Conservation (phyloP, 2,113 vertebrate genomes). For the Kryptolebias marmoratus region DNA sequence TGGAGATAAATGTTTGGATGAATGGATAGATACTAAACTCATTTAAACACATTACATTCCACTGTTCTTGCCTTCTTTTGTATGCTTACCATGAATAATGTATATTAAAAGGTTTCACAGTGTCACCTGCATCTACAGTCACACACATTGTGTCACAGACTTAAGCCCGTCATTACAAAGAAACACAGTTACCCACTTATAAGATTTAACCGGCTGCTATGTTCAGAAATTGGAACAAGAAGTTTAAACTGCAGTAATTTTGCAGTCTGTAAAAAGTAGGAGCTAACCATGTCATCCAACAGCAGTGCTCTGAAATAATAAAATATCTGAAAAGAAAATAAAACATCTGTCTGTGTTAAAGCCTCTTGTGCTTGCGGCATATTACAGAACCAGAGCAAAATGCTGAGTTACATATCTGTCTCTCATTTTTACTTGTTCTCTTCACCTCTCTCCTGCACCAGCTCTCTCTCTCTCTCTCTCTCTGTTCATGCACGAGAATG, state of each 20-base stretch:
- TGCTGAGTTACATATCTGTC: conserved; percentile 43
- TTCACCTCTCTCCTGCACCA: conserved; percentile 2
- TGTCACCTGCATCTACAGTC: not conserved
- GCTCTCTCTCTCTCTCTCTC: conserved; percentile 18
- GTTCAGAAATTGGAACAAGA: conserved; percentile 20
- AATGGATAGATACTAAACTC: too few relatives aligned
- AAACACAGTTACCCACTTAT: conserved; percentile 12
- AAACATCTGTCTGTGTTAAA: conserved; percentile 6
- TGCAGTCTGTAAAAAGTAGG: not conserved
- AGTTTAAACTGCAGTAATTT: not conserved
- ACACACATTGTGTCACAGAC: conserved; percentile 1
- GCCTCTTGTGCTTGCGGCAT: conserved; percentile 23
- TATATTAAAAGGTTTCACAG: not conserved
- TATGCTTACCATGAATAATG: too few relatives aligned
- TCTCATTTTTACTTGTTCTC: conserved; percentile 33
- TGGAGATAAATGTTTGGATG: too few relatives aligned
- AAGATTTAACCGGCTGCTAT: conserved; percentile 26
- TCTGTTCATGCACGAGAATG: conserved; percentile 29
- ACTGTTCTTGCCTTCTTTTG: too few relatives aligned
- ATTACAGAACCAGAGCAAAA: conserved; percentile 35
- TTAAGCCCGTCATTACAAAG: conserved; percentile 20
- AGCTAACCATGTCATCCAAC: conserved; percentile 1
- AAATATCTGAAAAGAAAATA: conserved; percentile 1
- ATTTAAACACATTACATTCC: too few relatives aligned
- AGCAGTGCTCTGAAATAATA: conserved; percentile 21